These are phyloP conservation scores for Turritopsis dohrnii DNA, from an alignment of 30 jellyfish, hydroid and myxozoan genomes.

Conservation along the genomic window DNA sequence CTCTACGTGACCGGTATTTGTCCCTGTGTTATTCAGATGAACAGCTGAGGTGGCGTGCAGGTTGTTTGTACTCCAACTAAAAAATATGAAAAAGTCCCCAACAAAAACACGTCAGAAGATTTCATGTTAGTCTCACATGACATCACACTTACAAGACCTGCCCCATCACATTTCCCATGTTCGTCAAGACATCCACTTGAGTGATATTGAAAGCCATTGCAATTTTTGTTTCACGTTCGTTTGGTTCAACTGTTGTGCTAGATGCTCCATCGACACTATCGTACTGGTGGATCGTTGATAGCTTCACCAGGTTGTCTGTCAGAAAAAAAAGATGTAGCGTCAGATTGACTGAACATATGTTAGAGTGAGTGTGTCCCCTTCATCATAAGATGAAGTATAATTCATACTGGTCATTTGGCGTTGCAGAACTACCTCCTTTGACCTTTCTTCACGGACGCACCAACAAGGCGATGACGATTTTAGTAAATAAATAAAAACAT, in stretches of 20 bases:
- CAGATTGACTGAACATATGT: too few species aligned
- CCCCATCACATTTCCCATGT: conserved; percentile 98
- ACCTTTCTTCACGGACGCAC: too few species aligned
- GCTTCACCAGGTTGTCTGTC: not conserved
- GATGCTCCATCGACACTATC: conserved; percentile 47
- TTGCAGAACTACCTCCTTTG: too few species aligned
- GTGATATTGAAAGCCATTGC: conserved; percentile 61
- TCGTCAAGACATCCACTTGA: conserved; percentile 81
- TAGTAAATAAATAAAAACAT: not conserved
- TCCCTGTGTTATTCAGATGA: conserved; percentile 71
- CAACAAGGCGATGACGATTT: too few species aligned
- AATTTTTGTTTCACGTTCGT: conserved; percentile 71
- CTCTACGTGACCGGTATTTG: conserved; percentile 31
- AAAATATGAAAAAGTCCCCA: not conserved
- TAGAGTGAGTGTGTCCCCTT: too few species aligned
- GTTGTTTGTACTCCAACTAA: conserved; percentile 91
- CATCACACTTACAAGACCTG: conserved; percentile 71
- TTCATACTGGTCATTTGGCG: too few species aligned
- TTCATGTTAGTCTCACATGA: not conserved
- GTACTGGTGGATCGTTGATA: not conserved
- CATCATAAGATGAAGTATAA: too few species aligned
- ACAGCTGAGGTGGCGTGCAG: conserved; percentile 51
- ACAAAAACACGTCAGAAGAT: not conserved
- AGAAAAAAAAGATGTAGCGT: too few species aligned
- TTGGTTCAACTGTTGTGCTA: conserved; percentile 17